A percentile compares a stretch with the other conserved stretches of the same genome.
Conservation (phyloP, 2,113 vertebrate species). For the Takifugu bimaculatus region DNA sequence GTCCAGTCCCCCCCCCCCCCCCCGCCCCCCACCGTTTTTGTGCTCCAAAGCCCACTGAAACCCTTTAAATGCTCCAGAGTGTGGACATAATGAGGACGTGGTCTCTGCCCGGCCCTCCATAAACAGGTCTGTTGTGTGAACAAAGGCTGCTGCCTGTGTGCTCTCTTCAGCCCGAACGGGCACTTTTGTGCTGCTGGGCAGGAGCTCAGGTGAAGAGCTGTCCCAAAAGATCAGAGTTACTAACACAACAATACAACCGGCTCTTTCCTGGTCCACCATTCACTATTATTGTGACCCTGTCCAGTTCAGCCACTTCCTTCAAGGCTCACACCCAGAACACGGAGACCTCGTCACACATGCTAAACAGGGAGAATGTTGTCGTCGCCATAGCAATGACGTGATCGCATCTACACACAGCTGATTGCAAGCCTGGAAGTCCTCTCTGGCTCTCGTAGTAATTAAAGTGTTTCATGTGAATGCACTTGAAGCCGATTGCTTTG, state of each 20-base stretch:
- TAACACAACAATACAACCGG: too few relatives aligned
- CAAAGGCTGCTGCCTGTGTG: slow-evolving; percentile 34
- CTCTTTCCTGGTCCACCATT: too few relatives aligned
- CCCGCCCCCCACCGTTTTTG: not conserved
- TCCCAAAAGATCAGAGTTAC: not conserved
- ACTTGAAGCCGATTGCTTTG: not conserved
- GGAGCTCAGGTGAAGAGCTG: slow-evolving; percentile 13
- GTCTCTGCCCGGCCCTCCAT: slow-evolving; percentile 16
- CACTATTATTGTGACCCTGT: too few relatives aligned
- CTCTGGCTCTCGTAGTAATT: not conserved
- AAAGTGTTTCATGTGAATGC: not conserved
- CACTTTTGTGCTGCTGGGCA: not conserved
- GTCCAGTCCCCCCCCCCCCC: not conserved
- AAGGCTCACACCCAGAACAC: not conserved
- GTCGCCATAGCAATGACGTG: not conserved
- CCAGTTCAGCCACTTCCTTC: too few relatives aligned
- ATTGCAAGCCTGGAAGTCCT: not conserved
- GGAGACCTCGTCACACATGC: not conserved
- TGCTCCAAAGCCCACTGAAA: slow-evolving; percentile 3
- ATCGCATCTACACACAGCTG: not conserved
- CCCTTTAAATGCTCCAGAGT: slow-evolving; percentile 16
- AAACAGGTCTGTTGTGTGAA: slow-evolving; percentile 22
- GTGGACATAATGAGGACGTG: slow-evolving; percentile 24
- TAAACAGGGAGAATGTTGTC: not conserved
- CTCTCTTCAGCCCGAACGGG: slow-evolving; percentile 17